Conservation (phyloP, 2,113 vertebrate species). For the Uria lomvia region DNA sequence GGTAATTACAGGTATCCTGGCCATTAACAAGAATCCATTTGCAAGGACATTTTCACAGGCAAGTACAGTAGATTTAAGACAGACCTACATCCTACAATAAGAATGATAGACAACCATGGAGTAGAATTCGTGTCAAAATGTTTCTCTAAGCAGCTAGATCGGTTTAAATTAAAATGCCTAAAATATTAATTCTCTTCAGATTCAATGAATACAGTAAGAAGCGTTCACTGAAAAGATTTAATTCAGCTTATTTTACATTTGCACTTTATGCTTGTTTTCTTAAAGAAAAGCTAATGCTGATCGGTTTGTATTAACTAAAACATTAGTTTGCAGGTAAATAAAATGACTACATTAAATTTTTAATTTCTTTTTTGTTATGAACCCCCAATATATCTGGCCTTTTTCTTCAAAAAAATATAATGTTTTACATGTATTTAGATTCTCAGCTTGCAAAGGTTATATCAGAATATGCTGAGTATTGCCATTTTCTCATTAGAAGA, state of each 20-base stretch:
- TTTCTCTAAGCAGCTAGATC: not conserved
- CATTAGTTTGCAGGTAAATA: not conserved
- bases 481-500: not conserved
- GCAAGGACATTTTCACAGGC: not conserved
- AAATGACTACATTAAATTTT: not conserved
- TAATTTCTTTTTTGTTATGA: not conserved
- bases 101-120: not conserved
- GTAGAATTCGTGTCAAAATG: not conserved
- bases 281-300: not conserved
- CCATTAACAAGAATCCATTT: not conserved
- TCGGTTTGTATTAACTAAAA: not conserved
- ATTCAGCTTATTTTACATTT: not conserved
- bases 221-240: not conserved
- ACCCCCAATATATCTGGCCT: not conserved
- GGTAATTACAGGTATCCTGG: not conserved
- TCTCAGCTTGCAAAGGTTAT: not conserved
- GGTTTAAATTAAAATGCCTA: not conserved
- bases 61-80: not conserved
- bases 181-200: not conserved
- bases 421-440: not conserved
- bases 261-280: not conserved
- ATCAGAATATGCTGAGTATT: not conserved
- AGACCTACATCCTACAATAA: not conserved
- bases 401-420: not conserved
- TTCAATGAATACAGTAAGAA: not conserved